Base-by-base conservation (phyloP, 2,888 invertebrate genomes). In the Pterostichus madidus region DNA sequence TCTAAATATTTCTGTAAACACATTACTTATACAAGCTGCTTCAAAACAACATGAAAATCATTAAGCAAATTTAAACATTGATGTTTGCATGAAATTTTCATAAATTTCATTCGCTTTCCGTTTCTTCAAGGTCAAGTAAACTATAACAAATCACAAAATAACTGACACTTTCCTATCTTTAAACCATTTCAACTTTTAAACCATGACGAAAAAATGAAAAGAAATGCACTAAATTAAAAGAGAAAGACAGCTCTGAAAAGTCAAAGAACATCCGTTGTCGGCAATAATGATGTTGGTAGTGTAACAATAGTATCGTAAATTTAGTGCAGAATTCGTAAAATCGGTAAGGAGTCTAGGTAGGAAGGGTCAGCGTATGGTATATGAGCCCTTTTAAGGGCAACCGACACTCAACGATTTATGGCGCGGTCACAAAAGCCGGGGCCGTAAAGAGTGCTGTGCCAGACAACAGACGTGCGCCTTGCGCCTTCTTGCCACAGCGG, bases 261-360 rank as follows among this genome's bases (percentile, higher is more conserved):
- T 80, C 56, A 75, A 81, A 81, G 46, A 46, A 15, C 46, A 75
- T 46, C 56, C 15, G 46, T 44, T 32, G 44, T 59, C 17, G 35
- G 73, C 61, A 61, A 81, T 81, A 81, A 81, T 75, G 56, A 81
- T 52, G 49, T 75, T 75, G 80, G 80, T 75, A 44, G 11, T 39
- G 46, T 56, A 83, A 84, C 83, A 84, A 84, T 83, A 80, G 46
- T 61, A 83, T 80, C 77, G 84, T 84, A 84, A 84, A 84, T 84
- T 84, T 81, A 80, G 59, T 64, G 76, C 71, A 75, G 77, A 80
- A 83, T 84, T 84, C 83, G 84, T 84, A 84, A 84, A 84, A 83
- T 53, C 75, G 24, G 73, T 24, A 73, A 15, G 44, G 52, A 52
- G 52, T 24, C 24, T 24, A 24, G 24, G 24, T 24, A 24, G 24